Evolutionary conservation across 2,888 invertebrate species (phyloP).

Genomic region (Nasonovia ribisnigri): DNA sequence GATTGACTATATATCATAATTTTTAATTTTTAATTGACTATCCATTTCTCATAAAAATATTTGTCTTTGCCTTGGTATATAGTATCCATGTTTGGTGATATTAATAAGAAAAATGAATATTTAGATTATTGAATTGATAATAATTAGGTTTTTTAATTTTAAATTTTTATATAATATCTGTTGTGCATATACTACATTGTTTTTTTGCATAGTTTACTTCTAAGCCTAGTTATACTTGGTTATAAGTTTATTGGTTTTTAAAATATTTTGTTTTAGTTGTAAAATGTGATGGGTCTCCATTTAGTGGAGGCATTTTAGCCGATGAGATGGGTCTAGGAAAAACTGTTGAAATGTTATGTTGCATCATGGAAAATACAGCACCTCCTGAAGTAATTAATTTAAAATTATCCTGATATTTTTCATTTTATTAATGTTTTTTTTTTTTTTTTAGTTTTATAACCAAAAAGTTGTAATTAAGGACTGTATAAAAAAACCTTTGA

Average conservation of each 20-base stretch:
- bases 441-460: conserved; percentile 32
- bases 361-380: conserved; percentile 56
- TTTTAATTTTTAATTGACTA: too few relatives aligned
- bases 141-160: not conserved
- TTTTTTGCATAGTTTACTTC: not conserved
- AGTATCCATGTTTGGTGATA: too few relatives aligned
- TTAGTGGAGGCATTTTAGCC: conserved; percentile 92
- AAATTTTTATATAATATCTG: not conserved
- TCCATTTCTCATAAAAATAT: too few relatives aligned
- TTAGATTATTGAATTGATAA: too few relatives aligned
- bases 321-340: conserved; percentile 98
- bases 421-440: not conserved
- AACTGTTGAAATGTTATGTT: conserved; percentile 92
- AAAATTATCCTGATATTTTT: not conserved
- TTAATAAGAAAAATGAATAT: too few relatives aligned
- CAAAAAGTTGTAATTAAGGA: not conserved
- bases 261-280: conserved; percentile 76
- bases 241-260: not conserved
- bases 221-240: not conserved
- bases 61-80: too few relatives aligned
- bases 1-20: too few relatives aligned
- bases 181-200: not conserved
- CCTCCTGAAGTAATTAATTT: conserved; percentile 45
- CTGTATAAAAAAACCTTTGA: not conserved
- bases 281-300: conserved; percentile 87